These are phyloP conservation scores for Chloroclystis v-ata DNA, from an alignment of 2,888 invertebrate species.

Conservation along the genomic window DNA sequence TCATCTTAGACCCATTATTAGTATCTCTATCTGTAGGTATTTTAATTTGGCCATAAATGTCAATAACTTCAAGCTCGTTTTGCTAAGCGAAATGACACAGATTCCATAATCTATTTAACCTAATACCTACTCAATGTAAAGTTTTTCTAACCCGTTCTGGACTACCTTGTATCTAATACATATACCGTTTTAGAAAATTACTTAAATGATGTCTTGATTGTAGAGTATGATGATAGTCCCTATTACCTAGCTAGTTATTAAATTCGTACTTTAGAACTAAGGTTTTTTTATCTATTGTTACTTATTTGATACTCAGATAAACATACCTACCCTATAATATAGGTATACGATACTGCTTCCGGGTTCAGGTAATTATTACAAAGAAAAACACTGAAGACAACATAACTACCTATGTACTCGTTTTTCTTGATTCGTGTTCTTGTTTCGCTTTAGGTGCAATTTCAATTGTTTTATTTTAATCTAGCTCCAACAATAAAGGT, in stretches of 20 bases:
- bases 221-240: too few species aligned
- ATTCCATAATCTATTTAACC: slow-evolving; percentile 8
- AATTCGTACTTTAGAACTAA: not conserved
- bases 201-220: too few species aligned
- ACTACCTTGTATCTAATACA: slow-evolving; percentile 11
- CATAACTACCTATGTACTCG: not conserved
- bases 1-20: slow-evolving; percentile 7
- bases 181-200: not conserved
- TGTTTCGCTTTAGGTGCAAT: not conserved
- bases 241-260: slow-evolving; percentile 9
- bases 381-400: not conserved
- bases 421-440: not conserved
- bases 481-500: too few species aligned
- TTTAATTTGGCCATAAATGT: too few species aligned
- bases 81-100: slow-evolving; percentile 2
- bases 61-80: slow-evolving; percentile 1
- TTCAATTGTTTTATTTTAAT: too few species aligned
- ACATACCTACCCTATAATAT: too few species aligned
- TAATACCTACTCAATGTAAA: slow-evolving; percentile 7
- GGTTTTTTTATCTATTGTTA: not conserved
- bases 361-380: not conserved
- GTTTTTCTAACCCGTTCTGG: slow-evolving; percentile 8
- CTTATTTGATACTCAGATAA: not conserved
- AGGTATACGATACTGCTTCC: not conserved
- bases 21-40: too few species aligned